Evolutionary conservation across 2,113 vertebrate genomes (phyloP).

Genomic region (Mirounga angustirostris): DNA sequence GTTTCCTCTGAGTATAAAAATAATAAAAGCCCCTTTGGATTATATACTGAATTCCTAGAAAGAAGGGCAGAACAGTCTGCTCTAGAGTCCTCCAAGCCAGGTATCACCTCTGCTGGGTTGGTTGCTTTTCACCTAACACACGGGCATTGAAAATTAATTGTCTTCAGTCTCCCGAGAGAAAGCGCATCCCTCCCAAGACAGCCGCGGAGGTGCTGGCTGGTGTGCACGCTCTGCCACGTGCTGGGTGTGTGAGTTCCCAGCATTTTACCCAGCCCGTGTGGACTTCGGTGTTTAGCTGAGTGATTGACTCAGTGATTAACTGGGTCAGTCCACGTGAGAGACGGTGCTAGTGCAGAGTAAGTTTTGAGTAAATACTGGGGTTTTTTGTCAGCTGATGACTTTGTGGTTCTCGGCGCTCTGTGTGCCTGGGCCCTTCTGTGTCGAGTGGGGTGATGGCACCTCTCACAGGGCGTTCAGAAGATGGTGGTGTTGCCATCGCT

Average conservation of each 20-base stretch:
- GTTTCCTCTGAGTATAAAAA: background rate
- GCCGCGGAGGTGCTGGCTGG: background rate
- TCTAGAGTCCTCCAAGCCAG: too few relatives aligned
- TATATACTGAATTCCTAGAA: background rate
- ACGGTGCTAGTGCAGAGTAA: background rate
- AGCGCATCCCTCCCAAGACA: background rate
- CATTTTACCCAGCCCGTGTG: background rate
- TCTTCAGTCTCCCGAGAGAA: background rate
- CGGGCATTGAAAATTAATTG: too few relatives aligned
- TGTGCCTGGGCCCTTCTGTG: background rate
- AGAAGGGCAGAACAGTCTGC: background rate
- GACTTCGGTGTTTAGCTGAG: background rate
- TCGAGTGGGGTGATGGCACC: rapidly evolving
- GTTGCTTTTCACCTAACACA: background rate
- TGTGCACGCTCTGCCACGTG: background rate
- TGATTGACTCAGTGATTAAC: background rate
- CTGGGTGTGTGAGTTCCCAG: background rate
- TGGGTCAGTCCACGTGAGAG: background rate
- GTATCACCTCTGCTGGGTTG: rapidly evolving
- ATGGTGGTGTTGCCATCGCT: rapidly evolving
- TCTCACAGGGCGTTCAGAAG: background rate
- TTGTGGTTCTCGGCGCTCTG: rapidly evolving
- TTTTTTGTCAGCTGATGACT: background rate
- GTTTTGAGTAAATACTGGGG: background rate
- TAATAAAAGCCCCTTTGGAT: background rate